Evolutionary conservation across 2,113 vertebrate species (phyloP).

Genomic region (Tinamus guttatus): DNA sequence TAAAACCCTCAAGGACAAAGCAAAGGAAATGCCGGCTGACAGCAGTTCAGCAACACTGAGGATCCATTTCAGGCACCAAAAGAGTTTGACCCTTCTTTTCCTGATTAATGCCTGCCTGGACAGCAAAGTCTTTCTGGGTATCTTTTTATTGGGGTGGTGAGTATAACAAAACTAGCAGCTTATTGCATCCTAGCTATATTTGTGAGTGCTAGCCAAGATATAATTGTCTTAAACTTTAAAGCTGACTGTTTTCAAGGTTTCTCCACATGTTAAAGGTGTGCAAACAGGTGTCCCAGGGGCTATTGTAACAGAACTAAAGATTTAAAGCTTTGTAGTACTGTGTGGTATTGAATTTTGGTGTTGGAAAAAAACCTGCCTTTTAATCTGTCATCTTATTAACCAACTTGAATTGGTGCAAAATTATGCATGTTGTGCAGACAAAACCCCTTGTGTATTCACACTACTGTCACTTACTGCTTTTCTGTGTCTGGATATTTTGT

Average conservation of each 20-base stretch:
- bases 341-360: background rate
- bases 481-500: background rate
- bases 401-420: background rate
- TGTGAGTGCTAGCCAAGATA: background rate
- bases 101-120: background rate
- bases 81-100: background rate
- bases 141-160: background rate
- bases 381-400: background rate
- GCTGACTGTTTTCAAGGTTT: background rate
- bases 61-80: background rate
- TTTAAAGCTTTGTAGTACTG: background rate
- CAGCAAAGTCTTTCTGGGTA: background rate
- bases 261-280: background rate
- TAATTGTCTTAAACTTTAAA: background rate
- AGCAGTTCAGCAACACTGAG: background rate
- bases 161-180: background rate
- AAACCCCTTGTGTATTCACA: background rate
- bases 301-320: rapidly evolving
- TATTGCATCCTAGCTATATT: background rate
- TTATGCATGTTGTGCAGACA: background rate
- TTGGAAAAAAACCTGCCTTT: background rate
- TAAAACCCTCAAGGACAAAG: background rate
- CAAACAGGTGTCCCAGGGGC: background rate
- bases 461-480: background rate
- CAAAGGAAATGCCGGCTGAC: background rate